phyloP scores from a whole-genome alignment of 2,888 invertebrate species.

The Stegana nigrithorax region DNA sequence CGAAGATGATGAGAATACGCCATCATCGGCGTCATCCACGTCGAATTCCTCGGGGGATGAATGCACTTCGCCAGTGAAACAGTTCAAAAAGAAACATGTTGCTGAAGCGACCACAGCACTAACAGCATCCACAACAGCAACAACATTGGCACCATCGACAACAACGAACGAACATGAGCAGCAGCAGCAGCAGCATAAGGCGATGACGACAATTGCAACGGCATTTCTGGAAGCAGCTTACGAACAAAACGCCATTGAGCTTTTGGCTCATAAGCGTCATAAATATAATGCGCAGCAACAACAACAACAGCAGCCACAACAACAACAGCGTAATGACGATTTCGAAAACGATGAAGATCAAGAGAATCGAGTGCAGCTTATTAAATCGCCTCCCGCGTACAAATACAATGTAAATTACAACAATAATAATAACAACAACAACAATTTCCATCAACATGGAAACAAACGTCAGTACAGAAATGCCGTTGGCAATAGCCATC shows the following conservation, averaged over 20 bases:
- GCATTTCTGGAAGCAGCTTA: constrained; percentile 48
- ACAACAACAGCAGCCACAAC: constrained; percentile 24
- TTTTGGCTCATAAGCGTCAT: constrained; percentile 51
- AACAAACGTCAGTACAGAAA: constrained; percentile 34
- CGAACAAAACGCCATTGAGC: constrained; percentile 52
- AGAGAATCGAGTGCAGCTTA: constrained; percentile 66
- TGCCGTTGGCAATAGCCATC: constrained; percentile 26
- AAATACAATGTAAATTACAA: constrained; percentile 58
- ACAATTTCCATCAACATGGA: constrained; percentile 34
- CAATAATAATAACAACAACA: constrained; percentile 34
- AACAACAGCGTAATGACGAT: not conserved
- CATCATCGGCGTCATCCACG: constrained; percentile 60
- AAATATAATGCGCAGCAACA: constrained; percentile 34
- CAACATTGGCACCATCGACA: constrained; percentile 19
- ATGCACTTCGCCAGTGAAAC: constrained; percentile 53
- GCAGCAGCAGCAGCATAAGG: constrained; percentile 60
- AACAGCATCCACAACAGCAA: constrained; percentile 18
- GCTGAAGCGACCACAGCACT: constrained; percentile 21
- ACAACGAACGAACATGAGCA: constrained; percentile 21
- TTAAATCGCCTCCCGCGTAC: constrained; percentile 69
- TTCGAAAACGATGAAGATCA: constrained; percentile 54
- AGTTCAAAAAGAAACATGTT: constrained; percentile 38
- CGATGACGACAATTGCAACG: constrained; percentile 61
- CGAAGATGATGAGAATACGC: constrained; percentile 63
- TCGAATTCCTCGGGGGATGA: constrained; percentile 47